Evolutionary conservation across 1,140 invertebrate genomes (phyloP).

Genomic region (Zeugodacus cucurbitae): DNA sequence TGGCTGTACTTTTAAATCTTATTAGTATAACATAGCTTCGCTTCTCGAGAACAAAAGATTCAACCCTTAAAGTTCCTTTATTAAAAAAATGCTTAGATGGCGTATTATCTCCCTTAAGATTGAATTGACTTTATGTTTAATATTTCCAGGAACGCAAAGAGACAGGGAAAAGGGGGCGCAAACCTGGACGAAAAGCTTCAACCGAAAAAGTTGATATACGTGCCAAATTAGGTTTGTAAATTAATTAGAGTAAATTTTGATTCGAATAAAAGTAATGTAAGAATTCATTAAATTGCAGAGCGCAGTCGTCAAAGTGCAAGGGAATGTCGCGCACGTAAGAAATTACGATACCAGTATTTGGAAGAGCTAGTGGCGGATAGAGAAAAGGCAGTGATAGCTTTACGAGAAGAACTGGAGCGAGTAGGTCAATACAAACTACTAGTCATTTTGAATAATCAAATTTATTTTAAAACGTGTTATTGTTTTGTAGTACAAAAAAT

Average conservation of each 20-base stretch:
- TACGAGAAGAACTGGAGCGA: slow-evolving; percentile 91
- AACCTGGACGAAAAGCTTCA: slow-evolving; percentile 85
- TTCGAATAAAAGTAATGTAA: too few relatives aligned
- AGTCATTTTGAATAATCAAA: background rate
- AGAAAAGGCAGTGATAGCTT: slow-evolving; percentile 91
- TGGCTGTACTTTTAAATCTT: too few relatives aligned
- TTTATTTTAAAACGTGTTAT: slow-evolving; percentile 41
- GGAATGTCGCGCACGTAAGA: slow-evolving; percentile 96
- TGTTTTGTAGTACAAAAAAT: slow-evolving; percentile 80
- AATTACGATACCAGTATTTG: slow-evolving; percentile 95
- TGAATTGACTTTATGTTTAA: too few relatives aligned
- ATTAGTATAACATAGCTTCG: too few relatives aligned
- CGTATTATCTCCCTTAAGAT: too few relatives aligned
- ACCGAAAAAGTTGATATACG: slow-evolving; percentile 92
- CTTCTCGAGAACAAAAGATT: too few relatives aligned
- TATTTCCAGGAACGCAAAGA: slow-evolving; percentile 72
- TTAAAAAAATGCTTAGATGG: too few relatives aligned
- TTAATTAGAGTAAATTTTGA: background rate
- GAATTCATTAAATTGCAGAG: slow-evolving; percentile 70
- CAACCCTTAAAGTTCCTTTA: too few relatives aligned
- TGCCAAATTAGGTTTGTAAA: slow-evolving; percentile 85
- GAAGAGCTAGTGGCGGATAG: slow-evolving; percentile 94
- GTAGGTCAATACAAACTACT: slow-evolving; percentile 70
- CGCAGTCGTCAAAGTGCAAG: slow-evolving; percentile 95
- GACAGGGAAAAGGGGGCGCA: slow-evolving; percentile 85